A percentile compares a stretch with the other conserved stretches of the same genome.
These are phyloP conservation scores for Drosophila heteroneura DNA, from an alignment of 2,888 invertebrate species.

Conservation along the genomic window DNA sequence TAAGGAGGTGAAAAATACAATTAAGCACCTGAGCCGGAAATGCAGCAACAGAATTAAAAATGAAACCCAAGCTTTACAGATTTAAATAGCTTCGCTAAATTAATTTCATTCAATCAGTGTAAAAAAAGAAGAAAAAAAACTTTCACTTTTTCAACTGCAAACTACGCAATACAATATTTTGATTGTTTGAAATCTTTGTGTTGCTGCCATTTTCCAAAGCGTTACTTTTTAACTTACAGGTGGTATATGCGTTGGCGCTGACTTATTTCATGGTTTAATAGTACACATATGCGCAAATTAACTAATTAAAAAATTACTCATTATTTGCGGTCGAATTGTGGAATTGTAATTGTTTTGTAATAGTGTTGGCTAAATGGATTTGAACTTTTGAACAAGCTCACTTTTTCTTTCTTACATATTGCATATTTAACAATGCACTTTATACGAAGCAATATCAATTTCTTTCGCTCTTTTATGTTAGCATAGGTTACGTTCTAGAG, in stretches of 20 bases:
- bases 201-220: background rate
- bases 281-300: slow-evolving; percentile 6
- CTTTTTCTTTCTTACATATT: background rate
- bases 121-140: slow-evolving; percentile 16
- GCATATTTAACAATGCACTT: background rate
- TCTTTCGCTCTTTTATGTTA: background rate
- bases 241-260: background rate
- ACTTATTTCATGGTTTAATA: slow-evolving; percentile 27
- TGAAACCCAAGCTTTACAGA: background rate
- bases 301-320: slow-evolving; percentile 17
- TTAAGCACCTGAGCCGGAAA: background rate
- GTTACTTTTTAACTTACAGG: slow-evolving; percentile 25
- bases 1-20: background rate
- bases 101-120: background rate
- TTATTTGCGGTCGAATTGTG: slow-evolving; percentile 4
- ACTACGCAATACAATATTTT: slow-evolving; percentile 18
- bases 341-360: slow-evolving; percentile 4
- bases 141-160: slow-evolving; percentile 55
- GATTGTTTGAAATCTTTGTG: background rate
- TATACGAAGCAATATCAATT: background rate
- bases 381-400: slow-evolving; percentile 23
- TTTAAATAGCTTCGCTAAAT: background rate
- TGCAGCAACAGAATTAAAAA: background rate
- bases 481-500: background rate
- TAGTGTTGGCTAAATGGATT: slow-evolving; percentile 44